Evolutionary conservation across 2,797 vertebrate genomes (phyloP).

Genomic region (Clamator glandarius): DNA sequence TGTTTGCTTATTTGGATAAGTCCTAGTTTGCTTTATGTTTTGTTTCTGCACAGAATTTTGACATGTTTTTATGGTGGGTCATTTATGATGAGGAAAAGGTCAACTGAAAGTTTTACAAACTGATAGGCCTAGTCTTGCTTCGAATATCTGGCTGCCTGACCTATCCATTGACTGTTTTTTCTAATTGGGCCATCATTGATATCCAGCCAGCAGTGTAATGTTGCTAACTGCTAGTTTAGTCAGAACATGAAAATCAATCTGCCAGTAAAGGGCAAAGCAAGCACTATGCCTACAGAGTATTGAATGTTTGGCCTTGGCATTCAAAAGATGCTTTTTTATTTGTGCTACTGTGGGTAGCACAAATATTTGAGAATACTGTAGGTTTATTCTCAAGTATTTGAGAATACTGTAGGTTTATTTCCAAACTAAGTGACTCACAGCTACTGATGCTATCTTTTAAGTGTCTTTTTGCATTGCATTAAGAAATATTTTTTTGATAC

Average conservation of each 20-base stretch:
- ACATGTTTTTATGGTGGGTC: slow-evolving; percentile 51
- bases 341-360: neutral
- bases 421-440: slow-evolving; percentile 35
- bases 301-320: slow-evolving; percentile 58
- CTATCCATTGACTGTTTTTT: slow-evolving; percentile 74
- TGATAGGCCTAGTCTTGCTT: slow-evolving; percentile 40
- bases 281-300: slow-evolving; percentile 52
- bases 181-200: slow-evolving; percentile 77
- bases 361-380: neutral
- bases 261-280: slow-evolving; percentile 72
- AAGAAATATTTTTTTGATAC: neutral
- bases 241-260: slow-evolving; percentile 80
- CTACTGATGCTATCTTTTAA: neutral
- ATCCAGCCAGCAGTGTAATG: slow-evolving; percentile 31
- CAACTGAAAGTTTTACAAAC: slow-evolving; percentile 64
- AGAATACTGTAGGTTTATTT: slow-evolving; percentile 32
- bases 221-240: slow-evolving; percentile 72
- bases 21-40: slow-evolving; percentile 39
- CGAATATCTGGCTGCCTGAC: slow-evolving; percentile 58
- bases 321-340: slow-evolving; percentile 56
- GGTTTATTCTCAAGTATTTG: neutral
- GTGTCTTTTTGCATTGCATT: slow-evolving; percentile 2
- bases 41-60: slow-evolving; percentile 40
- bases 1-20: slow-evolving; percentile 65
- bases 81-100: slow-evolving; percentile 69